A percentile compares a stretch with the other conserved stretches of the same genome.
phyloP scores from a whole-genome alignment of 2,797 vertebrate species.

The Borostomias antarcticus region DNA sequence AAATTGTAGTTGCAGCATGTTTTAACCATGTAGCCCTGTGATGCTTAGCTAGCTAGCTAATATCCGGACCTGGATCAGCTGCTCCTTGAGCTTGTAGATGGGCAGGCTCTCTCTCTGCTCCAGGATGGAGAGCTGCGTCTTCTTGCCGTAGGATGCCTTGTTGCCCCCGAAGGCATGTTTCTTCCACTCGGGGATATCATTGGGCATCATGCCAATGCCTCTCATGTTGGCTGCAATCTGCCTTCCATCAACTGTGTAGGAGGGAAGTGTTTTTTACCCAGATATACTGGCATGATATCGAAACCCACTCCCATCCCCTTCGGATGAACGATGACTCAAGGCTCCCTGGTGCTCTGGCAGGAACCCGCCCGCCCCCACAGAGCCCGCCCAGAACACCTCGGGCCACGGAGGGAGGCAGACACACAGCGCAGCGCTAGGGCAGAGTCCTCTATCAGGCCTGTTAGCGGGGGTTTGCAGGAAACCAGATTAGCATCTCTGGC shows the following conservation, averaged over 20 bases:
- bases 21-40: not conserved
- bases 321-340: not conserved
- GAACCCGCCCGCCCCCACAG: slow-evolving; percentile 10
- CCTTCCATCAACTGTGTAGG: slow-evolving; percentile 85
- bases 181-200: slow-evolving; percentile 99
- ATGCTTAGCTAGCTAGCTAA: not conserved
- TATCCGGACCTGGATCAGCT: slow-evolving; percentile 89
- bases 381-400: slow-evolving; percentile 31
- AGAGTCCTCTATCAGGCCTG: slow-evolving; percentile 48
- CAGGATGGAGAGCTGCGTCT: slow-evolving; percentile 91
- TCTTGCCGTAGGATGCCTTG: slow-evolving; percentile 97
- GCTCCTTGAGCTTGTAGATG: slow-evolving; percentile 97
- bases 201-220: slow-evolving; percentile 99
- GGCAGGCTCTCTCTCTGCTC: slow-evolving; percentile 97
- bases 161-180: slow-evolving; percentile 98
- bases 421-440: slow-evolving; percentile 36
- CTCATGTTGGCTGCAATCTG: slow-evolving; percentile 99
- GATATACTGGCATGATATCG: not conserved
- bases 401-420: slow-evolving; percentile 26
- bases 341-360: not conserved
- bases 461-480: slow-evolving; percentile 62
- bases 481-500: slow-evolving; percentile 62
- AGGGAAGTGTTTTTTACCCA: slow-evolving; percentile 22
- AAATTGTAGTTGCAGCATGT: not conserved
- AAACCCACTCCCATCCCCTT: not conserved